Evolutionary conservation across 1,140 invertebrate species (phyloP).

Genomic region (Pachyrhynchus sulphureomaculatus): DNA sequence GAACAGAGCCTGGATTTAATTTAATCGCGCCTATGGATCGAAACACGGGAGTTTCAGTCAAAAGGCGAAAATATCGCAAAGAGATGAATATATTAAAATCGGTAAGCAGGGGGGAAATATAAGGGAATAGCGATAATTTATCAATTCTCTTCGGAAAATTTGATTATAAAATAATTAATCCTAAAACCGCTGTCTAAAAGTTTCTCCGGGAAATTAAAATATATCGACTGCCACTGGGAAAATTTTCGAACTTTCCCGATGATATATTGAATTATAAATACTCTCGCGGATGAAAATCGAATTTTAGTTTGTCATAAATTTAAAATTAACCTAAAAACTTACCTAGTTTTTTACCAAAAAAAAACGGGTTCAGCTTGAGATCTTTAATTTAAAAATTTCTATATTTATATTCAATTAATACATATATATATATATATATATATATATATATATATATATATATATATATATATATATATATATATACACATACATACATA

Average conservation of each 20-base stretch:
- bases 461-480: no score
- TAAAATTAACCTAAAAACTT: conserved; percentile 6
- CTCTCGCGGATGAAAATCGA: conserved; percentile 18
- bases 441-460: no score
- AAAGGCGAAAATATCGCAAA: no score
- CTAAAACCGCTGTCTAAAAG: conserved; percentile 35
- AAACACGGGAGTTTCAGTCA: neutral
- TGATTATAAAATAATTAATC: conserved; percentile 37
- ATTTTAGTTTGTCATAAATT: neutral
- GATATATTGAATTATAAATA: conserved; percentile 32
- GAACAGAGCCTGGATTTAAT: neutral
- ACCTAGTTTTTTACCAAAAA: no score
- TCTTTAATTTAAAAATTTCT: no score
- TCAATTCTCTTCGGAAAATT: conserved; percentile 34
- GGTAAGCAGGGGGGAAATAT: conserved; percentile 4
- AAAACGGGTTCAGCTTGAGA: no score
- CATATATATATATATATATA: no score
- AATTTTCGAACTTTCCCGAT: conserved; percentile 29
- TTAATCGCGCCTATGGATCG: neutral
- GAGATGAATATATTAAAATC: conserved; percentile 7
- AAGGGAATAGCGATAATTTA: conserved; percentile 30
- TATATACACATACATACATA: no score
- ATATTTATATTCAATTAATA: no score
- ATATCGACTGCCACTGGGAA: conserved; percentile 29
- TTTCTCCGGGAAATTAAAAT: conserved; percentile 28